Evolutionary conservation across 2,888 invertebrate genomes (phyloP).

Genomic region (Liodrosophila aerea): DNA sequence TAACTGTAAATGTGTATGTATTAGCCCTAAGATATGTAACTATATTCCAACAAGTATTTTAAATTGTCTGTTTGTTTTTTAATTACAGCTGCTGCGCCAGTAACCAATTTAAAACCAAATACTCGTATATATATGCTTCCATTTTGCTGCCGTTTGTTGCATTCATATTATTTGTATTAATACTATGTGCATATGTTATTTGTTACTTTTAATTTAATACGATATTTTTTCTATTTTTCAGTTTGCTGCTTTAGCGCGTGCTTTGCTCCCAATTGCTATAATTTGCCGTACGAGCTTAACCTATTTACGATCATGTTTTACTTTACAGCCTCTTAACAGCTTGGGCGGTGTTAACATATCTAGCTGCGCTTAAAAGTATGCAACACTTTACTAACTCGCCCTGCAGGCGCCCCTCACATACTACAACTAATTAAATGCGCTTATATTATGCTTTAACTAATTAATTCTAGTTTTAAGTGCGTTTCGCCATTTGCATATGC

Average conservation of each 20-base stretch:
- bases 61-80: slow-evolving; percentile 56
- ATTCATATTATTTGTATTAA: slow-evolving; percentile 27
- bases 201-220: slow-evolving; percentile 28
- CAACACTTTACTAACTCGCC: slow-evolving; percentile 30
- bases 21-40: slow-evolving; percentile 13
- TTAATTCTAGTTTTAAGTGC: slow-evolving; percentile 52
- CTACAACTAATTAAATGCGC: slow-evolving; percentile 9
- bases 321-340: slow-evolving; percentile 34
- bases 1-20: slow-evolving; percentile 24
- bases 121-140: slow-evolving; percentile 43
- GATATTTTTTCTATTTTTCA: slow-evolving; percentile 43
- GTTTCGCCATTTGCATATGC: slow-evolving; percentile 52
- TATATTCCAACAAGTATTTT: slow-evolving; percentile 28
- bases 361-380: slow-evolving; percentile 35
- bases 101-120: slow-evolving; percentile 50
- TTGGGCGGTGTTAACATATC: slow-evolving; percentile 1
- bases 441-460: slow-evolving; percentile 18
- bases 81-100: slow-evolving; percentile 65
- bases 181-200: slow-evolving; percentile 26
- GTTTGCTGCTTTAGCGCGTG: slow-evolving; percentile 37
- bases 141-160: slow-evolving; percentile 55
- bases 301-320: slow-evolving; percentile 6
- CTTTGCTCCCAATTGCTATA: slow-evolving; percentile 32
- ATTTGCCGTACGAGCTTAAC: background rate
- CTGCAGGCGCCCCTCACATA: slow-evolving; percentile 1